A percentile compares a stretch with the other conserved stretches of the same genome.
These are phyloP conservation scores for Cotesia congregata DNA, from an alignment of 2,888 invertebrate genomes.

Conservation along the genomic window DNA sequence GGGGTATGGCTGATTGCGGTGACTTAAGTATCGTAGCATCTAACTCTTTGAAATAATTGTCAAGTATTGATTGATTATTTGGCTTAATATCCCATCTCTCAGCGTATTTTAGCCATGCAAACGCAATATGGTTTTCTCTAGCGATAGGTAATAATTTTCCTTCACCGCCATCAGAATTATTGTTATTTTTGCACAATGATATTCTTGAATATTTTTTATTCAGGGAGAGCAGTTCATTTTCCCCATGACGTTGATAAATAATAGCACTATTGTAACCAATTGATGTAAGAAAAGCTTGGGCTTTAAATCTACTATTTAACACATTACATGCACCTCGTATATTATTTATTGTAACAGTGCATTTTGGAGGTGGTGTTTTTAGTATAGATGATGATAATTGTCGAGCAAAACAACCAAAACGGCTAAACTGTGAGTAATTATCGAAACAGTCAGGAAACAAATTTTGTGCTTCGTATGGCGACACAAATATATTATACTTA, in stretches of 20 bases:
- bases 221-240: neutral
- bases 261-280: constrained; percentile 18
- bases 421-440: neutral
- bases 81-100: constrained; percentile 1
- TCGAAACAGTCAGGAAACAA: constrained; percentile 9
- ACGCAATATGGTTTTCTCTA: constrained; percentile 1
- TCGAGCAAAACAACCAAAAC: constrained; percentile 8
- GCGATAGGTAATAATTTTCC: constrained; percentile 4
- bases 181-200: neutral
- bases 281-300: constrained; percentile 2
- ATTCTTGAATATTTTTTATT: neutral
- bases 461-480: constrained; percentile 18
- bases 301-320: neutral
- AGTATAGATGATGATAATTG: constrained; percentile 13
- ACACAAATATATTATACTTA: constrained; percentile 14
- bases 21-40: neutral
- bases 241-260: constrained; percentile 8
- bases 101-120: constrained; percentile 8
- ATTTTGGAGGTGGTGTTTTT: constrained; percentile 13
- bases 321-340: constrained; percentile 13
- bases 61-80: neutral
- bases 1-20: neutral
- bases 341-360: constrained; percentile 12
- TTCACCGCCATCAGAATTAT: neutral
- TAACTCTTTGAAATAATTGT: constrained; percentile 3